phyloP scores from a whole-genome alignment of 2,113 vertebrate species.

The Petromus typicus region DNA sequence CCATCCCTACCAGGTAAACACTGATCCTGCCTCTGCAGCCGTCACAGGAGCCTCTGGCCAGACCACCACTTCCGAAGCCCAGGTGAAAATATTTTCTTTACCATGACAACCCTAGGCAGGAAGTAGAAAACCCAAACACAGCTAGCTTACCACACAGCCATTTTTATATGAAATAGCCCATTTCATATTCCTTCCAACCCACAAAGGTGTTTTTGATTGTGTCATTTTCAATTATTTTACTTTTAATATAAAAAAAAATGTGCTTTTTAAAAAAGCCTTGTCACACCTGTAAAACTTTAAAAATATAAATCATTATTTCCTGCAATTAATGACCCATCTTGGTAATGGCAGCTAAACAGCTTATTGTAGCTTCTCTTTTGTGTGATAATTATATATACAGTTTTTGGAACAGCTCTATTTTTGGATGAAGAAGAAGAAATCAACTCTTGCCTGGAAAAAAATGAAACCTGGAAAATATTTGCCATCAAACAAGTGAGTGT shows the following conservation, averaged over 20 bases:
- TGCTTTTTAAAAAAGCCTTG: constrained; percentile 73
- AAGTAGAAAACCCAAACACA: constrained; percentile 84
- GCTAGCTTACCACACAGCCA: constrained; percentile 83
- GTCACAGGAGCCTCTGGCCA: constrained; percentile 75
- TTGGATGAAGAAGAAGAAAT: constrained; percentile 33
- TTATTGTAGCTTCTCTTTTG: constrained; percentile 66
- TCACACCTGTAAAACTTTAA: constrained; percentile 79
- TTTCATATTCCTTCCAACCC: constrained; percentile 77
- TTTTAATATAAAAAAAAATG: constrained; percentile 81
- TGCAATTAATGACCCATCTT: constrained; percentile 77
- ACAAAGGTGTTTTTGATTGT: constrained; percentile 83
- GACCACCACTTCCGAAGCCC: constrained; percentile 87
- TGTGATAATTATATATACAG: constrained; percentile 71
- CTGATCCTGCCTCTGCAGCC: constrained; percentile 72
- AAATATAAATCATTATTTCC: constrained; percentile 77
- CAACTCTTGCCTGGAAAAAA: constrained; percentile 67
- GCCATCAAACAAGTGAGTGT: constrained; percentile 54
- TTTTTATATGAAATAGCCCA: constrained; percentile 82
- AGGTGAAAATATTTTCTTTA: constrained; percentile 88
- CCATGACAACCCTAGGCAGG: constrained; percentile 84
- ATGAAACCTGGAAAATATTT: constrained; percentile 68
- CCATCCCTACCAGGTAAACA: constrained; percentile 73
- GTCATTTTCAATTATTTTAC: constrained; percentile 80
- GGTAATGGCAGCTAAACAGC: constrained; percentile 74
- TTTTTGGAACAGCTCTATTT: constrained; percentile 51